phyloP scores from a whole-genome alignment of 2,888 invertebrate species.

The Schizotus pectinicornis region DNA sequence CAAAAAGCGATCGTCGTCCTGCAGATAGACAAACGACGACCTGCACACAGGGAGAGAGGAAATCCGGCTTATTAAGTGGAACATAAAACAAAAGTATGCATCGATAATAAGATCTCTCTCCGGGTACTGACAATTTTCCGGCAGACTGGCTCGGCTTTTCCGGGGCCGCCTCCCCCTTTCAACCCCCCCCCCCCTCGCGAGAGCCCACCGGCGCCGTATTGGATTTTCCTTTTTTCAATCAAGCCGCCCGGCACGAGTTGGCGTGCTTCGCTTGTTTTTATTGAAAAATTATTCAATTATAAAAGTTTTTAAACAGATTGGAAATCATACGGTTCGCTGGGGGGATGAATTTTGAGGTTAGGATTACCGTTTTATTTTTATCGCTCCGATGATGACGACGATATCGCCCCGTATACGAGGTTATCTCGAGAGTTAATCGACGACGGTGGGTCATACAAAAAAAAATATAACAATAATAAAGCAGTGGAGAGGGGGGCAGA shows the following conservation, averaged over 20 bases:
- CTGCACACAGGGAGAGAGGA: slow-evolving; percentile 19
- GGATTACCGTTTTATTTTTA: slow-evolving; percentile 5
- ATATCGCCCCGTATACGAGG: too few relatives aligned
- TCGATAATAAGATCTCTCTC: slow-evolving; percentile 47
- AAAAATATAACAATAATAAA: too few relatives aligned
- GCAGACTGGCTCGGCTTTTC: slow-evolving; percentile 36
- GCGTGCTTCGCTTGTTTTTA: slow-evolving; percentile 57
- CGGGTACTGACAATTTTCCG: slow-evolving; percentile 52
- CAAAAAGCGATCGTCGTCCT: slow-evolving; percentile 2
- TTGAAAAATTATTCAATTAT: slow-evolving; percentile 60
- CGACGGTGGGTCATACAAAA: not conserved
- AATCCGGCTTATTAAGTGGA: slow-evolving; percentile 39
- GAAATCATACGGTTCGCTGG: slow-evolving; percentile 55
- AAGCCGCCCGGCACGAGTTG: slow-evolving; percentile 25
- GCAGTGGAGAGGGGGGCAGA: too few relatives aligned
- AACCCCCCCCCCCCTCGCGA: slow-evolving; percentile 31
- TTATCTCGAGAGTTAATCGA: not conserved
- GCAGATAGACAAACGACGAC: not conserved
- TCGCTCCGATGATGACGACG: too few relatives aligned
- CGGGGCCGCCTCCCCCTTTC: slow-evolving; percentile 28
- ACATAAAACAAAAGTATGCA: slow-evolving; percentile 47
- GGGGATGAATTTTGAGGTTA: slow-evolving; percentile 42
- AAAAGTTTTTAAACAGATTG: slow-evolving; percentile 59
- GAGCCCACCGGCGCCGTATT: slow-evolving; percentile 17
- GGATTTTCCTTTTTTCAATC: slow-evolving; percentile 2